phyloP scores from a whole-genome alignment of 2,797 vertebrate species.

The Mormyrops attenuatus region DNA sequence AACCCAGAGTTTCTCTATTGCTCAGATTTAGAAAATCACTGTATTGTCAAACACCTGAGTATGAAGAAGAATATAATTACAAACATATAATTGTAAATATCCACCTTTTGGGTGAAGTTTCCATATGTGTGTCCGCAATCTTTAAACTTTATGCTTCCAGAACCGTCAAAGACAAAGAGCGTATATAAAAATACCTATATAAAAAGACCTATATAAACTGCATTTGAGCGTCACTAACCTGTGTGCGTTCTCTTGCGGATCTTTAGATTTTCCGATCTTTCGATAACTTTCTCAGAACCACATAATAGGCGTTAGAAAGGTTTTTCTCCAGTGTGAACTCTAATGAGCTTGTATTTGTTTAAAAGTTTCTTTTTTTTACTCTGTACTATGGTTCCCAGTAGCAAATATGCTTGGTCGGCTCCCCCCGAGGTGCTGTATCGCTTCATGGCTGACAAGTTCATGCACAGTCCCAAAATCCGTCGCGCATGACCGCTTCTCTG shows the following conservation, averaged over 20 bases:
- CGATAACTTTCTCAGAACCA: slow-evolving; percentile 66
- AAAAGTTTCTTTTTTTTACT: slow-evolving; percentile 54
- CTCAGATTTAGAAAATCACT: neutral
- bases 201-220: neutral
- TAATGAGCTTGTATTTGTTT: slow-evolving; percentile 67
- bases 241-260: slow-evolving; percentile 72
- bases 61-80: neutral
- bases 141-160: neutral
- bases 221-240: slow-evolving; percentile 52
- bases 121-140: neutral
- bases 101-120: neutral
- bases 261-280: slow-evolving; percentile 69
- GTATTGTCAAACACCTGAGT: neutral
- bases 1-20: neutral
- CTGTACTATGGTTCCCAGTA: slow-evolving; percentile 65
- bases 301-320: slow-evolving; percentile 59
- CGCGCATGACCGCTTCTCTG: slow-evolving; percentile 57
- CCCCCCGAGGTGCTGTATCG: slow-evolving; percentile 67
- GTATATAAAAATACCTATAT: neutral
- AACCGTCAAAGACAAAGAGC: neutral
- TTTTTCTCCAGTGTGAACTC: slow-evolving; percentile 64
- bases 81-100: neutral
- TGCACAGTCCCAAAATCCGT: slow-evolving; percentile 67
- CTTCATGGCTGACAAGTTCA: slow-evolving; percentile 72
- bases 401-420: slow-evolving; percentile 62